phyloP scores from a whole-genome alignment of 2,797 vertebrate genomes.

The Pantherophis alleghaniensis region DNA sequence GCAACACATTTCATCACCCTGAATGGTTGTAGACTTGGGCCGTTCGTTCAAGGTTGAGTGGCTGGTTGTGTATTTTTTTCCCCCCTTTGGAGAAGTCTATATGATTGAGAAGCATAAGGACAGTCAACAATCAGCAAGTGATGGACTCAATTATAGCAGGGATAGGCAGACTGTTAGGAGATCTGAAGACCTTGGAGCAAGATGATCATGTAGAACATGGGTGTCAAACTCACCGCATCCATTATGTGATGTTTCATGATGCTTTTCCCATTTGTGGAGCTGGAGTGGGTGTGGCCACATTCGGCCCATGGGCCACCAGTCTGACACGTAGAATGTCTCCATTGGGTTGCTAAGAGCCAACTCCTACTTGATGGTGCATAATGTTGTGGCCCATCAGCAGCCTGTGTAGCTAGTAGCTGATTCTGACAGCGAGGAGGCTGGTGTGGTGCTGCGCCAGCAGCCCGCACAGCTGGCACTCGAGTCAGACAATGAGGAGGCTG shows the following conservation, averaged over 20 bases:
- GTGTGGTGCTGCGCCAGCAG: too few species aligned
- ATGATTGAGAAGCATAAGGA: neutral
- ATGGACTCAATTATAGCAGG: neutral
- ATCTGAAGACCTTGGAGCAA: neutral
- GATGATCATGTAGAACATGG: neutral
- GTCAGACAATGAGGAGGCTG: too few species aligned
- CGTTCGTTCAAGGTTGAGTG: neutral
- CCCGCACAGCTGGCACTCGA: too few species aligned
- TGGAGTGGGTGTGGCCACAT: too few species aligned
- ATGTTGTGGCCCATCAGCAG: too few species aligned
- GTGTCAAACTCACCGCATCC: too few species aligned
- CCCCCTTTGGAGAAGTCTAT: neutral
- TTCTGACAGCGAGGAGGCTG: too few species aligned
- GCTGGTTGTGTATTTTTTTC: neutral
- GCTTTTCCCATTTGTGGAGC: too few species aligned
- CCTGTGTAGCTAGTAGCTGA: too few species aligned
- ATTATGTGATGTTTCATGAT: too few species aligned
- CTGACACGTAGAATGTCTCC: neutral
- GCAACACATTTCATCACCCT: neutral
- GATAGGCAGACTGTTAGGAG: neutral
- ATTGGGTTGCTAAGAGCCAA: neutral
- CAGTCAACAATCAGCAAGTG: neutral
- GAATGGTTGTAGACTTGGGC: neutral
- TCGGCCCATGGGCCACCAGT: too few species aligned
- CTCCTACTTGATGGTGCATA: neutral